Conservation (phyloP, 2,113 vertebrate species). For the Formicarius rufipectus region DNA sequence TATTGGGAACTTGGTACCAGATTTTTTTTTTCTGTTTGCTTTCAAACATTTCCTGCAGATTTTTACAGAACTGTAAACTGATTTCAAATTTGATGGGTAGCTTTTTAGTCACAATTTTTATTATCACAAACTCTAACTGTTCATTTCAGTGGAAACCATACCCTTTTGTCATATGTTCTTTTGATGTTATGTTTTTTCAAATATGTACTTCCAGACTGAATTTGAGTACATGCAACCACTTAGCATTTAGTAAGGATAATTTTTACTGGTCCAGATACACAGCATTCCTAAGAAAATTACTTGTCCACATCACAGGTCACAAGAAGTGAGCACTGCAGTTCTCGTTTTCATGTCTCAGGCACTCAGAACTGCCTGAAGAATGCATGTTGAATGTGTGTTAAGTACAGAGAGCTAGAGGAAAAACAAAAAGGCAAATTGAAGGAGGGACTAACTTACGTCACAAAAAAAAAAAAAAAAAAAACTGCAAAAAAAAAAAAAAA, state of each 20-base stretch:
- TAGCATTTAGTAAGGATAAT: not conserved
- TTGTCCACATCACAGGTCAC: fast-evolving
- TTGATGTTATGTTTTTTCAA: not conserved
- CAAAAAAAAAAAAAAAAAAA: not conserved
- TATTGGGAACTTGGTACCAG: not conserved
- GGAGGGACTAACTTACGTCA: not conserved
- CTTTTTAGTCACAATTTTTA: not conserved
- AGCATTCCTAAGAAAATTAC: not conserved
- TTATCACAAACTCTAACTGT: not conserved
- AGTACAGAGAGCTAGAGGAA: not conserved
- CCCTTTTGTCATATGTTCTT: not conserved
- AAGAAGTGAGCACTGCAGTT: not conserved
- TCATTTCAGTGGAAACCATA: fast-evolving
- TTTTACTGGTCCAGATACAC: not conserved
- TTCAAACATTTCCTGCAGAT: not conserved
- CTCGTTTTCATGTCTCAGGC: not conserved
- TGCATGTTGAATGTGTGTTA: not conserved
- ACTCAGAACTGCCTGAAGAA: not conserved
- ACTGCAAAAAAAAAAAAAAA: not conserved
- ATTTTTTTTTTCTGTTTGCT: not conserved
- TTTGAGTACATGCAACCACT: not conserved
- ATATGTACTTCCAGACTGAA: not conserved
- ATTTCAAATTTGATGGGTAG: not conserved
- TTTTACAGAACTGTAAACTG: not conserved
- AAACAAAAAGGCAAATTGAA: not conserved